These are phyloP conservation scores for Synanthedon vespiformis DNA, from an alignment of 2,888 invertebrate species.

Conservation along the genomic window DNA sequence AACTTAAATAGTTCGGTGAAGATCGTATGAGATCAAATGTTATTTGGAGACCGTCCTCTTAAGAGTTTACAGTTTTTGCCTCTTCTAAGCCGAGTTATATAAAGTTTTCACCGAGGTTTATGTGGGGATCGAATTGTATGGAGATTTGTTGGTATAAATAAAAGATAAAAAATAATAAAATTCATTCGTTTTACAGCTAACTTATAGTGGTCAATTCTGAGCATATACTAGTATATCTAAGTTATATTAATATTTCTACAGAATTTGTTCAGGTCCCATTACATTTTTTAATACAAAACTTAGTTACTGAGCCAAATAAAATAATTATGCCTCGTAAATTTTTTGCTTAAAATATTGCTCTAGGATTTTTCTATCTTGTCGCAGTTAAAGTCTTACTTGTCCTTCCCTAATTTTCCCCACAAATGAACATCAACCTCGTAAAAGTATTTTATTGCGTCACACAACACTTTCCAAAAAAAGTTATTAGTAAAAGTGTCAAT, in stretches of 20 bases:
- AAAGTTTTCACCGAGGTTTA: conserved; percentile 10
- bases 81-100: conserved; percentile 16
- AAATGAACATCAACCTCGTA: not conserved
- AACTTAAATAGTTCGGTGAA: not conserved
- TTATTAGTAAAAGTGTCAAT: too few species aligned
- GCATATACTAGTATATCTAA: too few species aligned
- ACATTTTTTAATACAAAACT: too few species aligned
- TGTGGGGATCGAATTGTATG: not conserved
- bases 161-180: not conserved
- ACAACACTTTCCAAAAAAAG: not conserved
- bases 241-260: too few species aligned
- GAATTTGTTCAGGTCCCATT: too few species aligned
- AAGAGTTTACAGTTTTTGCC: conserved; percentile 20
- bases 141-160: not conserved
- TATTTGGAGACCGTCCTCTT: conserved; percentile 8
- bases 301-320: too few species aligned
- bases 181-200: too few species aligned
- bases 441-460: not conserved
- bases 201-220: too few species aligned
- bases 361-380: not conserved
- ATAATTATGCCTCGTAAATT: too few species aligned
- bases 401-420: not conserved
- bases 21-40: conserved; percentile 6
- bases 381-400: not conserved
- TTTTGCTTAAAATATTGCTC: too few species aligned